These are phyloP conservation scores for Dryoscopus gambensis DNA, from an alignment of 2,113 vertebrate species.

Conservation along the genomic window DNA sequence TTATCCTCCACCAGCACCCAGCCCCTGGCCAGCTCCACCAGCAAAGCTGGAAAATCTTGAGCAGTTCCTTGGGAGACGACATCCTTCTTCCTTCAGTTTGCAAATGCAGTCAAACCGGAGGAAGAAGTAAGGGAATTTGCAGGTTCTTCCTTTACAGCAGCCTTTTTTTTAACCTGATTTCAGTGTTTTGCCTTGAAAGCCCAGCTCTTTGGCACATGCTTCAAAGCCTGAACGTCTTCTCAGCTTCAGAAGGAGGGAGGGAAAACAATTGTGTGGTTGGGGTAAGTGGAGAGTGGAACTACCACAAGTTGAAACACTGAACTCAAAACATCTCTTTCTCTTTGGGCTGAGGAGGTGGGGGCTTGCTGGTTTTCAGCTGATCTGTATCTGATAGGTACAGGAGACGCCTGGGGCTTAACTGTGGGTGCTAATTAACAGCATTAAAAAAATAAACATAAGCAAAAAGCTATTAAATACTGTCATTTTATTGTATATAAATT, in stretches of 20 bases:
- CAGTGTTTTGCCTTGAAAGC: not conserved
- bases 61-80: not conserved
- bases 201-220: not conserved
- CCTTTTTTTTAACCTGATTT: not conserved
- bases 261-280: not conserved
- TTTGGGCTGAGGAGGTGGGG: not conserved
- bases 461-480: not conserved
- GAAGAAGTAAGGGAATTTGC: not conserved
- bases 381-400: not conserved
- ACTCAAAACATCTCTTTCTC: not conserved
- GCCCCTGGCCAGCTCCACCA: constrained; percentile 23
- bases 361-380: not conserved
- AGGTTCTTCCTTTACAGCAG: not conserved
- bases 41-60: constrained; percentile 48
- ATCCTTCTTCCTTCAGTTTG: not conserved
- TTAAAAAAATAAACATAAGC: not conserved
- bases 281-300: not conserved
- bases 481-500: not conserved
- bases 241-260: not conserved
- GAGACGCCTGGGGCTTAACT: not conserved
- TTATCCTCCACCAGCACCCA: not conserved
- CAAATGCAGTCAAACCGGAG: not conserved
- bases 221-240: not conserved
- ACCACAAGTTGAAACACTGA: not conserved
- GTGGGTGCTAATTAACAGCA: not conserved